phyloP scores from a whole-genome alignment of 2,797 vertebrate genomes.

The Furcifer pardalis region DNA sequence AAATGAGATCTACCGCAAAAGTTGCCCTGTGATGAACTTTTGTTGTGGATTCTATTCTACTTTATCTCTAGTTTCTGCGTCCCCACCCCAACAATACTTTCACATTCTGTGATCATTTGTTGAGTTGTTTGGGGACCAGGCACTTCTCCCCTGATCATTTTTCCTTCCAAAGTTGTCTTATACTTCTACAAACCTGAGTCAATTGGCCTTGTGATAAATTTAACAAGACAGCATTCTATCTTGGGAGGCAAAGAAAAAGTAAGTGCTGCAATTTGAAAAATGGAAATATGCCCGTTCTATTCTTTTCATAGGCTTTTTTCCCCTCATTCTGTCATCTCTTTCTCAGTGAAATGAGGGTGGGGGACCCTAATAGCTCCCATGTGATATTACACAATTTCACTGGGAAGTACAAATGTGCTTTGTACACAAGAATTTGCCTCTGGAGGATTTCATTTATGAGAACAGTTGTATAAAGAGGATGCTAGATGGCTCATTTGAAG shows the following conservation, averaged over 20 bases:
- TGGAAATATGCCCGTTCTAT: background rate
- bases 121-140: background rate
- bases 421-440: conserved; percentile 51
- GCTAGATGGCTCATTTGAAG: conserved; percentile 51
- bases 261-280: background rate
- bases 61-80: background rate
- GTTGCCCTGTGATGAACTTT: background rate
- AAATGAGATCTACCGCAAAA: background rate
- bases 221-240: background rate
- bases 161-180: background rate
- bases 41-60: background rate
- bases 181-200: background rate
- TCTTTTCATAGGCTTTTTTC: conserved; percentile 28
- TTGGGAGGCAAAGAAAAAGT: background rate
- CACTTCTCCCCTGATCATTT: background rate
- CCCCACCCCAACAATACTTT: background rate
- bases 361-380: conserved; percentile 44
- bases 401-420: conserved; percentile 57
- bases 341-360: conserved; percentile 37
- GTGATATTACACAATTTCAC: conserved; percentile 36
- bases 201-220: background rate
- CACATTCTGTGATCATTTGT: background rate
- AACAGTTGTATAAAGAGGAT: conserved; percentile 35
- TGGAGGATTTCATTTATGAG: conserved; percentile 20
- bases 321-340: conserved; percentile 31